Percentiles rank a stretch among this genome's conserved stretches.
These are phyloP conservation scores for Daboia siamensis DNA, from an alignment of 2,113 vertebrate genomes.

Conservation along the genomic window DNA sequence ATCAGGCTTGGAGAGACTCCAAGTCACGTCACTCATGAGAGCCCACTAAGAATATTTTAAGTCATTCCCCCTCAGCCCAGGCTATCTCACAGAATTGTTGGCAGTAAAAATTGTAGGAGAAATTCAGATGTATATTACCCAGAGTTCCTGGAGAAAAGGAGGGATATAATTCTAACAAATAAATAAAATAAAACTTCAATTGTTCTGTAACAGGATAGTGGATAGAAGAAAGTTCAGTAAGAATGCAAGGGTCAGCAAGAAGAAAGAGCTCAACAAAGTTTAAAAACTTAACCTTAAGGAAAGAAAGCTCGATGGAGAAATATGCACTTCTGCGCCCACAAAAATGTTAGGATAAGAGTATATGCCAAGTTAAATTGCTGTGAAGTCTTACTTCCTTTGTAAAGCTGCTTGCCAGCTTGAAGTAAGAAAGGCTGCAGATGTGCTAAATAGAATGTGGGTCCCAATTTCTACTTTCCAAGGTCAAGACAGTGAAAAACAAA, in stretches of 20 bases:
- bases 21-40: neutral
- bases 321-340: neutral
- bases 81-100: neutral
- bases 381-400: neutral
- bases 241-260: neutral
- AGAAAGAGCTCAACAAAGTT: neutral
- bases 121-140: neutral
- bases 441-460: neutral
- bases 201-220: neutral
- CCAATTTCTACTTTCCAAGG: neutral
- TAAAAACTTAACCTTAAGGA: neutral
- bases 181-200: neutral
- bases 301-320: neutral
- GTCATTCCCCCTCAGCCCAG: neutral
- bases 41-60: neutral
- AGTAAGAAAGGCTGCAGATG: fast-evolving
- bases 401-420: neutral
- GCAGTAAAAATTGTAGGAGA: neutral
- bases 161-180: neutral
- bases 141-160: neutral
- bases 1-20: neutral
- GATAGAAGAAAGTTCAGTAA: neutral
- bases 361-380: neutral
- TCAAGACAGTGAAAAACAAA: neutral
- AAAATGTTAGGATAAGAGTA: neutral